Base-by-base conservation (phyloP, 2,888 invertebrate species). In the Sesia apiformis region DNA sequence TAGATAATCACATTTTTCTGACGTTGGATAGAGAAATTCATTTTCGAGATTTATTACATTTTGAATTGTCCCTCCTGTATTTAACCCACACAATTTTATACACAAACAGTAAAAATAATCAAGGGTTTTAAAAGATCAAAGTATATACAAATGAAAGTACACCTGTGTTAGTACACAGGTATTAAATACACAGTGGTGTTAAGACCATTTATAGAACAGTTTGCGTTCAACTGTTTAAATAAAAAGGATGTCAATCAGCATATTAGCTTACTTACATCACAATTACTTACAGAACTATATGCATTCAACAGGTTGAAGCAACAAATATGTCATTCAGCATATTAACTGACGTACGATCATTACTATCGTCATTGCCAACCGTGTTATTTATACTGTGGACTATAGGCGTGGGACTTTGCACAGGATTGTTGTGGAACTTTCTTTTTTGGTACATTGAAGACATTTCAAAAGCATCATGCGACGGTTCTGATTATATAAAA, bases 401-500 rank as follows among this genome's bases (percentile, higher is more conserved):
- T 56, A 91, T 96, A 57, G 91, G 91, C 2, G 93, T 96, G 38
- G 98, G 98, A 0, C 89, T 97, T 61, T 94, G 96, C 65, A 96
- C 96, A 0, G 96, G 95, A 0, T 81, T 97, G 0, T 86, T 97
- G 38, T 97, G 97, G 95, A 93, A 96, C 64, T 98, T 97, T 73
- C 83, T 97, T 0, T 96, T 96, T 72, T 96, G 96, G 94, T 92
- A 94, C 63, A 81, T 96, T 7, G 96, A 97, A 76, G 94, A 95
- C 59, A 80, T 96, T 55, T 93, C 93, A 0, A 74, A 70, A 0
- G 53, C 69, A 55, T 72, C 81, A 53, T 92, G 87, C 57, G 81
- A 84, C 49, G 80, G 84, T 3, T 71, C 82, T 0, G 78, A 84
- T 6, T 93, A 92, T 73, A 90, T 93, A n/a, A 95, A 95, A 74